phyloP scores from a whole-genome alignment of 53 echinoderm and acorn worm species.

The Arbacia lixula region DNA sequence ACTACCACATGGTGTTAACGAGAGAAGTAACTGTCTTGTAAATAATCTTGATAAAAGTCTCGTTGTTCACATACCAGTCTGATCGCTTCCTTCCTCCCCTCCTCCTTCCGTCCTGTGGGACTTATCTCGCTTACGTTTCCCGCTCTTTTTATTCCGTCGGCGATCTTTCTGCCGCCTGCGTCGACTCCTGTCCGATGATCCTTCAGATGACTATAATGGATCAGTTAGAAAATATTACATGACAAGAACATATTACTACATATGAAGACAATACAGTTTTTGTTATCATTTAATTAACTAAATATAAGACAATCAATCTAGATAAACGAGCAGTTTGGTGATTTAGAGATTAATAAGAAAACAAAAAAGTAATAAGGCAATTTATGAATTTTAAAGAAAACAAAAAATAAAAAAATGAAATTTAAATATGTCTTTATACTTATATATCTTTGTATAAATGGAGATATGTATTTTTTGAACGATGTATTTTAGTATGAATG shows the following conservation, averaged over 20 bases:
- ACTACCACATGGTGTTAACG: not conserved
- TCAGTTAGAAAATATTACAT: no score
- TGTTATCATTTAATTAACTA: not conserved
- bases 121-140: not conserved
- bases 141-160: conserved; percentile 31
- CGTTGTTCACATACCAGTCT: conserved; percentile 6
- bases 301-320: not conserved
- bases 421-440: no score
- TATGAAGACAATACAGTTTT: not conserved
- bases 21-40: no score
- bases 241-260: no score
- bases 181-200: conserved; percentile 1
- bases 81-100: not conserved
- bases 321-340: not conserved
- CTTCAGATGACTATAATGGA: conserved; percentile 15
- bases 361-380: not conserved
- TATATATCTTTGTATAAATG: no score
- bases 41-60: no score
- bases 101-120: not conserved
- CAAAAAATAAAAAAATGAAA: not conserved
- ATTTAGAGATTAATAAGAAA: not conserved
- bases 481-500: no score
- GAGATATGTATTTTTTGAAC: no score
- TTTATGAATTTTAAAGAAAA: not conserved
- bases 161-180: conserved; percentile 23